phyloP scores from a whole-genome alignment of 23 tunicate genomes.

The Trididemnum nubilum region DNA sequence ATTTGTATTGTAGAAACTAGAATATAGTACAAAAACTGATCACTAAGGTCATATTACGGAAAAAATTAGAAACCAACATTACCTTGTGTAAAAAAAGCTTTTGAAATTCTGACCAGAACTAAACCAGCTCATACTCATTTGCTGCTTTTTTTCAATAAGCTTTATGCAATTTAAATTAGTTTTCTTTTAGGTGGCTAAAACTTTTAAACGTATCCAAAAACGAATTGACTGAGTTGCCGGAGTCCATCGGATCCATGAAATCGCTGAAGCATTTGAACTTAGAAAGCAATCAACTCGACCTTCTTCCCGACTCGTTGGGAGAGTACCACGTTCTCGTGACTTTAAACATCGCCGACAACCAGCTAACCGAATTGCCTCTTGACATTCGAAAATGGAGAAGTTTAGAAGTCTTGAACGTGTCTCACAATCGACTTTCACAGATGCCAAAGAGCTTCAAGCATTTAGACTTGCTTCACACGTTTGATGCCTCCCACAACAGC shows the following conservation, averaged over 20 bases:
- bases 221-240: conserved; percentile 57
- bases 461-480: conserved; percentile 63
- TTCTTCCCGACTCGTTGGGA: conserved; percentile 66
- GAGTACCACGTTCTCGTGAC: conserved; percentile 64
- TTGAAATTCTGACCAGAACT: no score
- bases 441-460: conserved; percentile 80
- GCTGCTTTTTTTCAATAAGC: no score
- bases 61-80: no score
- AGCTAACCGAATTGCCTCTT: conserved; percentile 66
- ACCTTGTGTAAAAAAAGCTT: no score
- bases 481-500: conserved; percentile 69
- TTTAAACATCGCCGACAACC: conserved; percentile 70
- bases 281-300: conserved; percentile 66
- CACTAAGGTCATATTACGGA: no score
- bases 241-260: conserved; percentile 64
- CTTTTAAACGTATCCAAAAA: conserved; percentile 55
- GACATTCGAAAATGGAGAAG: conserved; percentile 85
- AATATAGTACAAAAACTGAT: no score
- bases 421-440: conserved; percentile 57
- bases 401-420: conserved; percentile 51
- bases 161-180: no score
- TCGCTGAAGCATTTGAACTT: conserved; percentile 71
- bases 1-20: no score
- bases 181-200: conserved; percentile 65
- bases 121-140: no score